Evolutionary conservation across 2,888 invertebrate species (phyloP).

Genomic region (Miltochrista miniata): DNA sequence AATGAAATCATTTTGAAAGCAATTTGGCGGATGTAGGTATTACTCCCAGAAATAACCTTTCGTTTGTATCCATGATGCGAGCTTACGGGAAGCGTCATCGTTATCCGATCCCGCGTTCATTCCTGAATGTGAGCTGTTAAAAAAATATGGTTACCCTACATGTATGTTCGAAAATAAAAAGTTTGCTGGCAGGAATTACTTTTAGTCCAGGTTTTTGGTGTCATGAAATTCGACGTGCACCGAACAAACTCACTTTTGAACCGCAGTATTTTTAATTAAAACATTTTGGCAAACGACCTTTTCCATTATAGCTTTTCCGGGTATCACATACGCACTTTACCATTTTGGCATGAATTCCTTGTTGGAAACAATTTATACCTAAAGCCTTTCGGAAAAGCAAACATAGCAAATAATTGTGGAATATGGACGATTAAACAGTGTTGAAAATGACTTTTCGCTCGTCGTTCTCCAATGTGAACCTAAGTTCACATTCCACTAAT

Average conservation of each 20-base stretch:
- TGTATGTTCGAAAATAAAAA: conserved; percentile 48
- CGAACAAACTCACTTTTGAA: conserved; percentile 37
- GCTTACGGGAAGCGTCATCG: conserved; percentile 17
- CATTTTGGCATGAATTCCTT: too few species aligned
- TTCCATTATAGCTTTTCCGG: too few species aligned
- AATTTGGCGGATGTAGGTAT: neutral
- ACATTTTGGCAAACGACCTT: conserved; percentile 7
- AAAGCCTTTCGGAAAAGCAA: too few species aligned
- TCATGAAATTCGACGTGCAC: conserved; percentile 50
- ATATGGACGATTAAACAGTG: too few species aligned
- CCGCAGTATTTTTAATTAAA: conserved; percentile 60
- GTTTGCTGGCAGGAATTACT: conserved; percentile 42
- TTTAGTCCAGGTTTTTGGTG: conserved; percentile 46
- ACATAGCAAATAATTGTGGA: too few species aligned
- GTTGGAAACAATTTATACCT: too few species aligned
- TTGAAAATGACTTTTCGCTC: too few species aligned
- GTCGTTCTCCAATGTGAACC: too few species aligned
- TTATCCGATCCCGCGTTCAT: conserved; percentile 25
- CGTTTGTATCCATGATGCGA: conserved; percentile 18
- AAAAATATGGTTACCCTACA: conserved; percentile 31
- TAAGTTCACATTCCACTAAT: too few species aligned
- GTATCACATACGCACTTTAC: too few species aligned
- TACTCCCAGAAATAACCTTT: conserved; percentile 5
- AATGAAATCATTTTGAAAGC: neutral
- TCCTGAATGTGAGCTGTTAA: conserved; percentile 12